These are phyloP conservation scores for Heliconius melpomene DNA, from an alignment of 1,140 invertebrate species.

Conservation along the genomic window DNA sequence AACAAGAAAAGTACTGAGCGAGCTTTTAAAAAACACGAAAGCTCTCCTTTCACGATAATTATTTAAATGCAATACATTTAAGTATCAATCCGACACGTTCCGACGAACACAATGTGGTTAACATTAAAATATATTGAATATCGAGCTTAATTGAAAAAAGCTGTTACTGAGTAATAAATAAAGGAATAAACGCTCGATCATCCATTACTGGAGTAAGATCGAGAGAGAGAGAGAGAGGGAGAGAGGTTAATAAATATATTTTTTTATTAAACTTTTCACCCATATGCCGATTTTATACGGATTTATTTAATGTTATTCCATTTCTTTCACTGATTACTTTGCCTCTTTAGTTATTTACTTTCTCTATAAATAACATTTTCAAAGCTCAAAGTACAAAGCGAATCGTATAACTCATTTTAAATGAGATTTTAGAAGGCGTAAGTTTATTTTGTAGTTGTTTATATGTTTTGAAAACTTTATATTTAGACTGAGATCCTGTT, in stretches of 20 bases:
- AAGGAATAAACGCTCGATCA: neutral
- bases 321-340: neutral
- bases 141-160: conserved; percentile 9
- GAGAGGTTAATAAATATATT: neutral
- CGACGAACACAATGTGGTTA: conserved; percentile 14
- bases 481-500: neutral
- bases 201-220: neutral
- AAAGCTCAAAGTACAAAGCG: neutral
- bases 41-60: neutral
- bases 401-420: neutral
- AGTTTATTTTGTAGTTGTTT: neutral
- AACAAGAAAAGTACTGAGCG: neutral
- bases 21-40: neutral
- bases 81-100: conserved; percentile 23
- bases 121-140: conserved; percentile 4
- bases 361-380: neutral
- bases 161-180: conserved; percentile 5
- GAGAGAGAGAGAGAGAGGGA: neutral
- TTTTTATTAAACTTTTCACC: neutral
- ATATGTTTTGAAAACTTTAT: neutral
- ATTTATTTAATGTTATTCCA: neutral
- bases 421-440: neutral
- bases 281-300: neutral
- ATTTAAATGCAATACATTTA: conserved; percentile 16
- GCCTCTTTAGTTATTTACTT: neutral